Evolutionary conservation across 1,140 invertebrate genomes (phyloP), one percentile per base, ranked within the genome.

Genomic region (Pseudomyrmex cubaensis): DNA sequence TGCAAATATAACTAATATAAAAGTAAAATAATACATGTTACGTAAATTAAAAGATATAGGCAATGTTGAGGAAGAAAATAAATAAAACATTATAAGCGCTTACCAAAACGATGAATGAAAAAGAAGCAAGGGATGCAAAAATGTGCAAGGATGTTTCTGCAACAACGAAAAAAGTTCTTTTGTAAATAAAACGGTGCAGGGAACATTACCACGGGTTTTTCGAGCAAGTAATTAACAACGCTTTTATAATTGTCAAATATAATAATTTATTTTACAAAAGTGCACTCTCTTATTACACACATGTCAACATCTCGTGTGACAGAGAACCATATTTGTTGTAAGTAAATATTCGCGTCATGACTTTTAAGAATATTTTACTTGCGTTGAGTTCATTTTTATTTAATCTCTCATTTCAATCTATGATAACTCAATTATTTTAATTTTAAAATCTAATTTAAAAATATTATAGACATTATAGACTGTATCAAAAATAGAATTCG

Each of bases 51-150:
- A 35, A 50, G 52, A 25, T 46, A 22, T 56, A 22, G 57, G 13
- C 9, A n/a, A 20, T 20, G 17, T 22, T 9, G 48, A 56, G 1
- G 76, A 20, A 62, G 83, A 66, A 86, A 74, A 54, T 73, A 87
- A 86, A 89, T 69, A 57, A 89, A 62, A 62, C 75, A 83, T 44
- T 25, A 17, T 25, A 25, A 25, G 72, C 35, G 73, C 70, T 85
- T 72, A 88, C 85, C 83, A 84, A 83, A 87, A 59, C 44, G 80
- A 75, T 66, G 86, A 72, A 57, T 70, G 72, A 64, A 88, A 87
- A 88, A 88, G 78, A 88, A 88, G 72, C 67, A 15, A 44, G 48
- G 44, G 44, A 63, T 74, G 86, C 75, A 20, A 66, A 69, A 69
- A 62, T 84, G 82, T 70, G 76, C 76, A 52, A 35, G 66, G 66